These are phyloP conservation scores for Charina bottae DNA, from an alignment of 2,113 vertebrate species.

Conservation along the genomic window DNA sequence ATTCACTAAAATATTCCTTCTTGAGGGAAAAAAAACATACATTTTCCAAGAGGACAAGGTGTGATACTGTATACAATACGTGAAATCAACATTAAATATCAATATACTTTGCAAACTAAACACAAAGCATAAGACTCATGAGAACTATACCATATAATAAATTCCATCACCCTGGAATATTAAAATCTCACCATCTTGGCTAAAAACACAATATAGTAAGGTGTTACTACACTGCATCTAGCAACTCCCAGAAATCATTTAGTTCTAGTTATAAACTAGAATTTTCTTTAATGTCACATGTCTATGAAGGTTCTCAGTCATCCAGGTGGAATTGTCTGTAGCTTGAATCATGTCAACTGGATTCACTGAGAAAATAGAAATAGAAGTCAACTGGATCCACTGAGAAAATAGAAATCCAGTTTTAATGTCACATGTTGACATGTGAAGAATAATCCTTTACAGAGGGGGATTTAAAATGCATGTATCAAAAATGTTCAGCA, in stretches of 20 bases:
- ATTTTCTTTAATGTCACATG: background rate
- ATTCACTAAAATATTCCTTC: slow-evolving; percentile 87
- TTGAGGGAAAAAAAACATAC: slow-evolving; percentile 66
- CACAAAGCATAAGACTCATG: background rate
- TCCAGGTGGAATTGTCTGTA: no score
- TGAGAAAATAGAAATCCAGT: no score
- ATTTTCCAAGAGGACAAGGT: slow-evolving; percentile 4
- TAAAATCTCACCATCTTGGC: background rate
- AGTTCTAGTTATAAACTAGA: no score
- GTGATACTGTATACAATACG: background rate
- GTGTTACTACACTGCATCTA: no score
- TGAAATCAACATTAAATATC: background rate
- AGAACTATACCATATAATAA: background rate
- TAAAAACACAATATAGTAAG: background rate
- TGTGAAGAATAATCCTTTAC: background rate
- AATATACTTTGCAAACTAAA: background rate
- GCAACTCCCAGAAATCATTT: background rate
- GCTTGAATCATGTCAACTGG: no score
- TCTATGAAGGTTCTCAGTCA: no score
- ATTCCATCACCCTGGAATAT: background rate
- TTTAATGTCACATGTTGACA: no score
- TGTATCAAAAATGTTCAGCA: background rate
- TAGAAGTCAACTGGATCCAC: no score
- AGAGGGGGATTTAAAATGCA: background rate
- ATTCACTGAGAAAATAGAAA: no score